Percentiles rank a stretch among this genome's conserved stretches.
Evolutionary conservation across 2,113 vertebrate species (phyloP).

Genomic region (Lophius piscatorius): DNA sequence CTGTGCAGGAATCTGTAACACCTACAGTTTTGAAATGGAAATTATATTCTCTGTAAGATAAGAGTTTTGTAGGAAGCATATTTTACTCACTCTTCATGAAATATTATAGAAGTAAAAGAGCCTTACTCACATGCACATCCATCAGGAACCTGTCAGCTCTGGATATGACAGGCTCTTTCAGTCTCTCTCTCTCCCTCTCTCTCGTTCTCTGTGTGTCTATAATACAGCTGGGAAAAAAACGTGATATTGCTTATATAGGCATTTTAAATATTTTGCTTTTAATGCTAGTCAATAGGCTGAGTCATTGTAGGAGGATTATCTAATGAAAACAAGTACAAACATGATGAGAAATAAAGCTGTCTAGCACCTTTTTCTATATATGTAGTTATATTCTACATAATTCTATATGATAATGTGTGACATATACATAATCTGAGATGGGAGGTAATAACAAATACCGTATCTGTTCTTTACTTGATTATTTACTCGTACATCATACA

Average conservation of each 20-base stretch:
- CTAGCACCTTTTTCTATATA: too few species aligned
- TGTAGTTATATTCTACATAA: too few species aligned
- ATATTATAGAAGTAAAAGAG: not conserved
- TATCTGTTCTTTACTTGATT: too few species aligned
- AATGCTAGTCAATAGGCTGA: too few species aligned
- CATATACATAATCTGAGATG: too few species aligned
- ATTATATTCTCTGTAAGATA: not conserved
- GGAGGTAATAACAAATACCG: too few species aligned
- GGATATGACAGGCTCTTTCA: not conserved
- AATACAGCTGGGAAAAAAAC: not conserved
- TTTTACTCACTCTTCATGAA: constrained; percentile 51
- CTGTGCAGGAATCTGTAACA: not conserved
- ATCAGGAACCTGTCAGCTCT: constrained; percentile 8
- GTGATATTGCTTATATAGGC: not conserved
- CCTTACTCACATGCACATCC: constrained; percentile 6
- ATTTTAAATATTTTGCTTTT: not conserved
- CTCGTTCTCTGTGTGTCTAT: not conserved
- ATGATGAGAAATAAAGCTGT: too few species aligned
- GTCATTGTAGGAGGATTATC: too few species aligned
- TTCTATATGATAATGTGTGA: too few species aligned
- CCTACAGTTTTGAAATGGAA: too few species aligned
- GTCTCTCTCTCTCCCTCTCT: not conserved
- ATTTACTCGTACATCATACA: too few species aligned
- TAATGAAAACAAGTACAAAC: too few species aligned
- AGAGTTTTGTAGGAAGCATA: not conserved